A percentile compares a stretch with the other conserved stretches of the same genome.
These are phyloP conservation scores for Drosophila erecta DNA, from an alignment of 1,140 invertebrate genomes.

Conservation along the genomic window DNA sequence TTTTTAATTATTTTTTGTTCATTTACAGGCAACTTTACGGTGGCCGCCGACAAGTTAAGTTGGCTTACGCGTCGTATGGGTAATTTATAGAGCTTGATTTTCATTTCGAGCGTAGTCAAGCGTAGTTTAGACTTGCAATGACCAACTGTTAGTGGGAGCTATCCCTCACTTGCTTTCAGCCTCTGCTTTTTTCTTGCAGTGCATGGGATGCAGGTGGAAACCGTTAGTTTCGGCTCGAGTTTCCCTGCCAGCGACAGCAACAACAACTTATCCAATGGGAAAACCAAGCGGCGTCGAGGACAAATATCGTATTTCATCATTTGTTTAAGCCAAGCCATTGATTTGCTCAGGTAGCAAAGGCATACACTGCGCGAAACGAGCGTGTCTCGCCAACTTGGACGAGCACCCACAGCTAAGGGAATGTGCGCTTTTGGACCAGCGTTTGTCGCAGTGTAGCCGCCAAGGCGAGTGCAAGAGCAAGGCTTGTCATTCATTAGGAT, in stretches of 20 bases:
- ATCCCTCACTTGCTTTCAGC: too few species aligned
- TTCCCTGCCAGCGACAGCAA: constrained; percentile 28
- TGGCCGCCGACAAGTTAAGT: constrained; percentile 11
- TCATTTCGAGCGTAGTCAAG: constrained; percentile 25
- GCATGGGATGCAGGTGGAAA: constrained; percentile 19
- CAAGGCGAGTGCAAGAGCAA: constrained; percentile 8
- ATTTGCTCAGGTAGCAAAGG: constrained; percentile 50
- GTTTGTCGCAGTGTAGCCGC: neutral
- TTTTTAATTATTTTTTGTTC: constrained; percentile 82
- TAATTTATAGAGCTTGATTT: constrained; percentile 70
- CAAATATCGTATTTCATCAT: constrained; percentile 73
- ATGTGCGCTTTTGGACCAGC: too few species aligned
- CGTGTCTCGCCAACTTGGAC: too few species aligned
- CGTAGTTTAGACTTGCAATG: constrained; percentile 1
- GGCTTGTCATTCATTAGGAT: constrained; percentile 70
- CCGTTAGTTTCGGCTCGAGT: constrained; percentile 43
- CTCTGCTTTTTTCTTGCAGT: neutral
- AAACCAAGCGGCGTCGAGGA: constrained; percentile 18
- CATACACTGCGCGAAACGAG: neutral
- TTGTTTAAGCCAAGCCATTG: constrained; percentile 65
- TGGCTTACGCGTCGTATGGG: constrained; percentile 76
- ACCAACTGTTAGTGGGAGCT: neutral
- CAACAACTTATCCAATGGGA: constrained; percentile 18
- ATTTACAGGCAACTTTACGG: constrained; percentile 62
- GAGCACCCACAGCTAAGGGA: neutral